Evolutionary conservation across 1,140 invertebrate species (phyloP).

Genomic region (Drosophila punjabiensis): DNA sequence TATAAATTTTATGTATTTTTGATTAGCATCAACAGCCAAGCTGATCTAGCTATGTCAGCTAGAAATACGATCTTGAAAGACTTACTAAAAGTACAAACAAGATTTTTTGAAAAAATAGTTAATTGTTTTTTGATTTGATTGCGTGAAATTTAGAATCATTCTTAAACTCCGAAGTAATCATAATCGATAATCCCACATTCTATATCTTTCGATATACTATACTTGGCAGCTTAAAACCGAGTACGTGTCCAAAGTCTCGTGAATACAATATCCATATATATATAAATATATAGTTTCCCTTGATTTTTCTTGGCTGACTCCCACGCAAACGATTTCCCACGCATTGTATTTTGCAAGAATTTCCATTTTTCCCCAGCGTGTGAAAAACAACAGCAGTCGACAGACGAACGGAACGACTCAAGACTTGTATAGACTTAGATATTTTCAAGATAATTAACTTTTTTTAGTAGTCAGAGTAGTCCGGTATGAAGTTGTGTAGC

Average conservation of each 20-base stretch:
- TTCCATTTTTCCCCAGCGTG: conserved; percentile 74
- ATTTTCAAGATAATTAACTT: conserved; percentile 80
- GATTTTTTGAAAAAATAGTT: too few relatives aligned
- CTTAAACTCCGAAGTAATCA: too few relatives aligned
- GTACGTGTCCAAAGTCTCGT: conserved; percentile 37
- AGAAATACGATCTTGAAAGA: neutral
- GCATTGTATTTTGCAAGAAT: conserved; percentile 76
- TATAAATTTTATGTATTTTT: too few relatives aligned
- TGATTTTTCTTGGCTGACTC: conserved; percentile 55
- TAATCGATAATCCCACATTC: neutral
- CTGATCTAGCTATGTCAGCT: too few relatives aligned
- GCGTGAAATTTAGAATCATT: neutral
- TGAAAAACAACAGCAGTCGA: conserved; percentile 72
- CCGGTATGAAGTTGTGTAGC: conserved; percentile 56
- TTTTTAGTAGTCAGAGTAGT: conserved; percentile 47
- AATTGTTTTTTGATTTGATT: neutral
- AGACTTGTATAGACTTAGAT: conserved; percentile 70
- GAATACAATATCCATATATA: conserved; percentile 21
- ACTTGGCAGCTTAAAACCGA: neutral
- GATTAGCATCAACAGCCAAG: too few relatives aligned
- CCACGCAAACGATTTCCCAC: conserved; percentile 77
- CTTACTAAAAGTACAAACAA: neutral
- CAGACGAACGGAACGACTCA: conserved; percentile 40
- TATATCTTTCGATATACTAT: conserved; percentile 6
- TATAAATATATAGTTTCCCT: conserved; percentile 59